Evolutionary conservation across 2,113 vertebrate genomes (phyloP).

Genomic region (Tragelaphus buxtoni): DNA sequence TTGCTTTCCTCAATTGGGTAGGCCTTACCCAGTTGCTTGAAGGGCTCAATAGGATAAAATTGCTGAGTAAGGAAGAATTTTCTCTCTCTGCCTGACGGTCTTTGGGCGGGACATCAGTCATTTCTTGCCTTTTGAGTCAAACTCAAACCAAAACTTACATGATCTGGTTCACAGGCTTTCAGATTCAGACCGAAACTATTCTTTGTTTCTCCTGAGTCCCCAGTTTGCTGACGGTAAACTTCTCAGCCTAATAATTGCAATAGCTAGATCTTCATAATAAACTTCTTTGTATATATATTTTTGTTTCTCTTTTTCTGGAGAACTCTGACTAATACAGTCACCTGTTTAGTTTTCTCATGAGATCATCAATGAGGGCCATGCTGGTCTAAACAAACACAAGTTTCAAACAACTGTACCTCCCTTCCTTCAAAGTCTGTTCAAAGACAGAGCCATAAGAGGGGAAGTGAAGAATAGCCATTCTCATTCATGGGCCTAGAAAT

Average conservation of each 20-base stretch:
- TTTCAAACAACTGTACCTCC: neutral
- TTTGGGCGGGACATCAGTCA: neutral
- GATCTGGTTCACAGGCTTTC: neutral
- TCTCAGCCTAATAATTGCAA: neutral
- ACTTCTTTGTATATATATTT: neutral
- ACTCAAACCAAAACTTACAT: neutral
- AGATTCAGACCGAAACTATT: neutral
- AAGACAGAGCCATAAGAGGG: neutral
- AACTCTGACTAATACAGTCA: neutral
- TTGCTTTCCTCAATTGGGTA: neutral
- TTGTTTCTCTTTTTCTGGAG: slow-evolving; percentile 9
- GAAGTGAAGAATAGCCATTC: neutral
- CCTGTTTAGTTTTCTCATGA: neutral
- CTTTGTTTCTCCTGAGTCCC: neutral
- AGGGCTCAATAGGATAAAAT: neutral
- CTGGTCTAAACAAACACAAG: neutral
- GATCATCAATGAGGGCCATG: neutral
- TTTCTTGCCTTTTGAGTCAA: neutral
- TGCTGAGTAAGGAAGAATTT: neutral
- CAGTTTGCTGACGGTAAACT: neutral
- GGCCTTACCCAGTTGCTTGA: neutral
- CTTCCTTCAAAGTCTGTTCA: neutral
- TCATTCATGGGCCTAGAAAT: neutral
- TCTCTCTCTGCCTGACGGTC: neutral
- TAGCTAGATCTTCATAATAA: neutral